Base-by-base conservation (phyloP, 1,140 invertebrate species). In the Rhizoglyphus robini region DNA sequence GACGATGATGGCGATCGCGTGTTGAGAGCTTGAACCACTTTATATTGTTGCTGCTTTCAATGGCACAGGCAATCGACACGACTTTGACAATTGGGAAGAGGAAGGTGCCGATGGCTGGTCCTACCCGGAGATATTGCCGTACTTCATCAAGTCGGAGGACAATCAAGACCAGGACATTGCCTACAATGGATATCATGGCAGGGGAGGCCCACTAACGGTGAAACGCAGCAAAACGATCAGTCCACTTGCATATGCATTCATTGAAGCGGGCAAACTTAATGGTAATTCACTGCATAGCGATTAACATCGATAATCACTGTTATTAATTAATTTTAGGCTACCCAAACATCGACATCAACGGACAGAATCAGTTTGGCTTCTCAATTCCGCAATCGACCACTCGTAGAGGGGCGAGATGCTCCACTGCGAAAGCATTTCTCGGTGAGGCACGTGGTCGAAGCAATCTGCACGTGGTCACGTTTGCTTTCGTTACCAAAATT, bases 81-180 rank as follows among this genome's bases (percentile, higher is more conserved):
- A 98, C 74, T 98, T 96, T 74, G 88, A 97, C 71, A 78, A 80
- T 3, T 98, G 95, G 95, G 89, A 92, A 73, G 76, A 82, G 0
- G 76, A 87, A 31, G 95, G 95, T 0, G 96, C 95, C 70, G 81
- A 83, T 0, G 91, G 90, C 1, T 99, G 96, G 96, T 85, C 87
- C 0, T 92, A 85, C 70, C 83, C 86, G 54, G 85, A 90, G 34
- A 85, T 86, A 0, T 75, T 94, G 0, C 85, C 88, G 27, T 64
- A 63, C 36, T 66, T 64, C 38, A 34, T 66, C 5, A 90, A 90
- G 73, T 88, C 87, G 0, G 88, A 91, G 77, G 87, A 91, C 72
- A 90, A 90, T 67, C 79, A 54, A 41, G 58, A 0, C 78, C 81
- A n/a, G n/a, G n/a, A n/a, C n/a, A n/a, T n/a, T 66, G 91, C 2